These are phyloP conservation scores for Hemibagrus wyckioides DNA, from an alignment of 2,113 vertebrate species.

Conservation along the genomic window DNA sequence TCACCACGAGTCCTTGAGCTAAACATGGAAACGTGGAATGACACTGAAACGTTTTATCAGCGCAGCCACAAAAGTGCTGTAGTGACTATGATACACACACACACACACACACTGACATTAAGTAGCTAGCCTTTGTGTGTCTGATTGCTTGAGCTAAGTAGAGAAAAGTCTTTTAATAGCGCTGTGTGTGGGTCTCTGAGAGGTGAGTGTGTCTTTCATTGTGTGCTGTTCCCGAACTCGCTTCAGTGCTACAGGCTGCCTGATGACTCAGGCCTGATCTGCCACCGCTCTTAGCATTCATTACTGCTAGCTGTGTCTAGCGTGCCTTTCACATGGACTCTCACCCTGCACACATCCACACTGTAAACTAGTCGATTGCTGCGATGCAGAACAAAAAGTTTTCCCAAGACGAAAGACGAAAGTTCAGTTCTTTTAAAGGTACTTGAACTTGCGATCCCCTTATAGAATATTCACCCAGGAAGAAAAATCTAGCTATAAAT, in stretches of 20 bases:
- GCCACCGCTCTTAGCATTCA: conserved; percentile 5
- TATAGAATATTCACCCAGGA: conserved; percentile 35
- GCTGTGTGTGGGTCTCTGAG: conserved; percentile 1
- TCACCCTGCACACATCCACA: conserved; percentile 17
- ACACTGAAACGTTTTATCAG: conserved; percentile 9
- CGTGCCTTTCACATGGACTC: background rate
- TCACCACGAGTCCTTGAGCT: background rate
- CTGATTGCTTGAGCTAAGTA: conserved; percentile 46
- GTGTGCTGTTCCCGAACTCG: conserved; percentile 30
- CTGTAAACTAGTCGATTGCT: conserved; percentile 35
- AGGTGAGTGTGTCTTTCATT: conserved; percentile 12
- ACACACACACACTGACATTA: conserved; percentile 11
- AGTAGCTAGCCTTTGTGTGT: conserved; percentile 27
- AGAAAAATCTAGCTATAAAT: background rate
- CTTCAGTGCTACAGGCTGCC: background rate
- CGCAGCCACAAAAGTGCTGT: background rate
- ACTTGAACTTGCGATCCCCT: conserved; percentile 19
- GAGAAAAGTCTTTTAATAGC: conserved; percentile 53
- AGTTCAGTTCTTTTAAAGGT: conserved; percentile 13
- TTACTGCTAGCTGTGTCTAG: conserved; percentile 28
- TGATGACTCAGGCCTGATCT: conserved; percentile 45
- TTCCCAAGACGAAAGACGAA: conserved; percentile 1
- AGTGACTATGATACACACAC: background rate
- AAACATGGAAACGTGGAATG: background rate
- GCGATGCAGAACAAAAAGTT: conserved; percentile 15